A percentile compares a stretch with the other conserved stretches of the same genome.
Conservation (phyloP, 2,797 vertebrate genomes). For the Kryptopterus vitreolus region DNA sequence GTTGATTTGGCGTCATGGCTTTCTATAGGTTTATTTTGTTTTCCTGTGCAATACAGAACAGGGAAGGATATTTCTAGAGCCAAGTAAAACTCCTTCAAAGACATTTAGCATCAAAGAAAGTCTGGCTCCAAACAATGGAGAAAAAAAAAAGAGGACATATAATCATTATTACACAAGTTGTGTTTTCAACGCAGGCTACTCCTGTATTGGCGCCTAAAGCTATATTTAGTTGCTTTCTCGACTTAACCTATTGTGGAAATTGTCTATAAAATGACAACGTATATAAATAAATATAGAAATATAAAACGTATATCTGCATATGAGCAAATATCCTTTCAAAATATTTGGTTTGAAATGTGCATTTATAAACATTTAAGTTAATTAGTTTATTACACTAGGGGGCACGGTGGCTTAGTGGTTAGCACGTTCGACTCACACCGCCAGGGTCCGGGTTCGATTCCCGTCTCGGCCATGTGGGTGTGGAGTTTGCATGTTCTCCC, state of each 20-base stretch:
- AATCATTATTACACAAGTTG: neutral
- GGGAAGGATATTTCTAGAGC: neutral
- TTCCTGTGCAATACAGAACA: neutral
- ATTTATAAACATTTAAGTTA: neutral
- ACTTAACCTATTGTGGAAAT: neutral
- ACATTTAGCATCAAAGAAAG: conserved; percentile 19
- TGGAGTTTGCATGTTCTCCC: too few relatives aligned
- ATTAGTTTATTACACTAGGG: neutral
- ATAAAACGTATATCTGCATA: neutral
- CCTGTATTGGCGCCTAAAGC: neutral
- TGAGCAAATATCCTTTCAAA: neutral
- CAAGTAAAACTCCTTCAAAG: conserved; percentile 28
- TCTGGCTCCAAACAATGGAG: neutral
- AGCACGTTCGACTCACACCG: too few relatives aligned
- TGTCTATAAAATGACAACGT: neutral
- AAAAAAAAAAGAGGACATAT: neutral
- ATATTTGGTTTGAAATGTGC: too few relatives aligned
- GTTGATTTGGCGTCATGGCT: neutral
- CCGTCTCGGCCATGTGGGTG: too few relatives aligned
- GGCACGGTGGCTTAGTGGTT: too few relatives aligned
- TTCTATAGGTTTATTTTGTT: conserved; percentile 32
- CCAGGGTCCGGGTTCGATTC: too few relatives aligned
- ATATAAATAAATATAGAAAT: too few relatives aligned
- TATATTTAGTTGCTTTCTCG: neutral
- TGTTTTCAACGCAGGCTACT: neutral